Evolutionary conservation across 2,797 vertebrate species (phyloP).

Genomic region (Staurois parvus): DNA sequence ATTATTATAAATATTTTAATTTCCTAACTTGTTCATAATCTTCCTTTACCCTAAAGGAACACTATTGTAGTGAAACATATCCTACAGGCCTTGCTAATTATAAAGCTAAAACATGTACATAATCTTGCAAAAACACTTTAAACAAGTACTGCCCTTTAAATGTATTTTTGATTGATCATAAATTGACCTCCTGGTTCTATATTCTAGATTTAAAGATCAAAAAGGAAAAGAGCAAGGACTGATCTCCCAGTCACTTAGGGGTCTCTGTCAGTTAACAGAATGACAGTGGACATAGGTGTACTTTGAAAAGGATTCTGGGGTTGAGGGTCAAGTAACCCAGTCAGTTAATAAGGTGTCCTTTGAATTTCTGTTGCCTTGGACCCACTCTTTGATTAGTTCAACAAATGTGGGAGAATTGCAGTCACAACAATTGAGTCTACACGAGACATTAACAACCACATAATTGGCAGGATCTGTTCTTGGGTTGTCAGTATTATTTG

Average conservation of each 20-base stretch:
- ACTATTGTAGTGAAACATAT: neutral
- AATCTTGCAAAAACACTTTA: slow-evolving; percentile 32
- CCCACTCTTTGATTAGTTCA: slow-evolving; percentile 57
- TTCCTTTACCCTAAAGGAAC: neutral
- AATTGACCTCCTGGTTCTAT: slow-evolving; percentile 52
- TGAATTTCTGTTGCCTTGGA: slow-evolving; percentile 30
- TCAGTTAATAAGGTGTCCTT: slow-evolving; percentile 60
- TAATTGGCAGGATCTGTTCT: slow-evolving; percentile 55
- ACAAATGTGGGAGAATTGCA: slow-evolving; percentile 30
- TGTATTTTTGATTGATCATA: slow-evolving; percentile 55
- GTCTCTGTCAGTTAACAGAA: slow-evolving; percentile 57
- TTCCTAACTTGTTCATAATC: neutral
- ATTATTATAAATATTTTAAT: too few relatives aligned
- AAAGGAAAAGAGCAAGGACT: slow-evolving; percentile 58
- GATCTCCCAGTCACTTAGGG: slow-evolving; percentile 42
- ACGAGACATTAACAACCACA: slow-evolving; percentile 42
- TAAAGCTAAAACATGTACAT: slow-evolving; percentile 10
- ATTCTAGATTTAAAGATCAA: slow-evolving; percentile 55
- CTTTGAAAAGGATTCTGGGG: slow-evolving; percentile 56
- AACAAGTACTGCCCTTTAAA: slow-evolving; percentile 50
- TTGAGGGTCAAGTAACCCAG: slow-evolving; percentile 52
- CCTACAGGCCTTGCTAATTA: neutral
- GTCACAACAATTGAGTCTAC: slow-evolving; percentile 50
- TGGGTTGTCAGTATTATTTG: slow-evolving; percentile 17
- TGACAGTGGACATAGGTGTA: slow-evolving; percentile 59